Evolutionary conservation across 64 coral and sea anemone genomes (phyloP).

Genomic region (Platygyra sinensis): DNA sequence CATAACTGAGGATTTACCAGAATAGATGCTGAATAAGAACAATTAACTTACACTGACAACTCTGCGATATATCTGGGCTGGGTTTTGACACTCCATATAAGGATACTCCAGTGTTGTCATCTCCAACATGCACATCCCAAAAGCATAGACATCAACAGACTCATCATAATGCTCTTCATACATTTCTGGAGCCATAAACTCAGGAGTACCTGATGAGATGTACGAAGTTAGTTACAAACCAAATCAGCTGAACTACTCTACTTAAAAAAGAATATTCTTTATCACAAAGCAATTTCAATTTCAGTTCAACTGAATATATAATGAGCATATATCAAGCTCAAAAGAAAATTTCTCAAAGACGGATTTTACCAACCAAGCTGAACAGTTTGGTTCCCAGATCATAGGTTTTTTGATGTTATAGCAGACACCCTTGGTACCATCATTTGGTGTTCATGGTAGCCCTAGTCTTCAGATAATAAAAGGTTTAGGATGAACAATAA

Average conservation of each 20-base stretch:
- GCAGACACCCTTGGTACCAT: too few relatives aligned
- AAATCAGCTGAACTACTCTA: background rate
- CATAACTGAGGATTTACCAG: too few relatives aligned
- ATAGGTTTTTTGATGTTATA: too few relatives aligned
- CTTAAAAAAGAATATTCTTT: background rate
- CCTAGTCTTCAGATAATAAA: too few relatives aligned
- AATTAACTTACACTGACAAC: slow-evolving; percentile 91
- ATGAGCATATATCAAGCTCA: too few relatives aligned
- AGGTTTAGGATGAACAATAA: too few relatives aligned
- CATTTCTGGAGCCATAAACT: slow-evolving; percentile 99
- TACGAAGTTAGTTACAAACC: background rate
- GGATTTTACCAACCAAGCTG: too few relatives aligned
- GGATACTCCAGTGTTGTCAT: slow-evolving; percentile 99
- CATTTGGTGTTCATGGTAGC: too few relatives aligned
- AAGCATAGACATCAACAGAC: slow-evolving; percentile 97
- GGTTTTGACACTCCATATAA: slow-evolving; percentile 99
- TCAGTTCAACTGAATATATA: background rate
- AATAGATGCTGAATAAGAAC: background rate
- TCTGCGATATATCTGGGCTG: slow-evolving; percentile 97
- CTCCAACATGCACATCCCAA: slow-evolving; percentile 99
- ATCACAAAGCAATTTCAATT: background rate
- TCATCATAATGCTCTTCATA: slow-evolving; percentile 99
- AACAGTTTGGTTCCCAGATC: too few relatives aligned
- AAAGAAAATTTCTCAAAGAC: too few relatives aligned
- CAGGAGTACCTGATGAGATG: slow-evolving; percentile 78